A percentile compares a stretch with the other conserved stretches of the same genome.
Conservation (phyloP, 1,140 invertebrate species). For the Ostrea denselamellosa region DNA sequence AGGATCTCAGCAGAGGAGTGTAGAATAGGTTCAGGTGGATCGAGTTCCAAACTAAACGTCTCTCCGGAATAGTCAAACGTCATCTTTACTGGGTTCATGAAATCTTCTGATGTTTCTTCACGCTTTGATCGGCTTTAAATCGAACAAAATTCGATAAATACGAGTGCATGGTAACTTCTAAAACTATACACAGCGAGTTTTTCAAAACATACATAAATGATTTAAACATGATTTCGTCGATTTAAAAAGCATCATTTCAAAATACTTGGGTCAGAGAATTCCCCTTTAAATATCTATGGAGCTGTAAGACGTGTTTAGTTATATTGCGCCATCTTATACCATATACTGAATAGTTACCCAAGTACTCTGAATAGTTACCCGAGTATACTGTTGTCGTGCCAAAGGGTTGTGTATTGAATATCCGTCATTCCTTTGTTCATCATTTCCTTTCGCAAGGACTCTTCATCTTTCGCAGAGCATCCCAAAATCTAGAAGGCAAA, state of each 20-base stretch:
- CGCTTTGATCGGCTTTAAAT: background rate
- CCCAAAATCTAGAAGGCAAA: background rate
- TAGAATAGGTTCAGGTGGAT: background rate
- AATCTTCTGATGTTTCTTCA: background rate
- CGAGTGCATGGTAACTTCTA: no score
- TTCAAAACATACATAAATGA: no score
- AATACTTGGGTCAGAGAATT: no score
- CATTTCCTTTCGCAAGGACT: background rate
- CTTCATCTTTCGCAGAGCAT: background rate
- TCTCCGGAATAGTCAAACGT: background rate
- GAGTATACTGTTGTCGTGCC: background rate
- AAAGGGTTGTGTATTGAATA: background rate
- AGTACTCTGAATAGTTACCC: no score
- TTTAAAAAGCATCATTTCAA: no score
- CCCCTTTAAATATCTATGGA: no score
- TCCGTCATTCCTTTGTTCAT: background rate
- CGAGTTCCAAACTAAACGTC: conserved; percentile 1
- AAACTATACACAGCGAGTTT: no score
- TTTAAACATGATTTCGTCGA: no score
- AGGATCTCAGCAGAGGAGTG: conserved; percentile 30
- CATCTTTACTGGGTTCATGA: background rate
- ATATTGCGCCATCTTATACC: no score
- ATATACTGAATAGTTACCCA: no score
- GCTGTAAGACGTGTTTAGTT: no score
- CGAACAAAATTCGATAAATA: background rate